These are phyloP conservation scores for Limanda limanda DNA, from an alignment of 2,113 vertebrate species.

Conservation along the genomic window DNA sequence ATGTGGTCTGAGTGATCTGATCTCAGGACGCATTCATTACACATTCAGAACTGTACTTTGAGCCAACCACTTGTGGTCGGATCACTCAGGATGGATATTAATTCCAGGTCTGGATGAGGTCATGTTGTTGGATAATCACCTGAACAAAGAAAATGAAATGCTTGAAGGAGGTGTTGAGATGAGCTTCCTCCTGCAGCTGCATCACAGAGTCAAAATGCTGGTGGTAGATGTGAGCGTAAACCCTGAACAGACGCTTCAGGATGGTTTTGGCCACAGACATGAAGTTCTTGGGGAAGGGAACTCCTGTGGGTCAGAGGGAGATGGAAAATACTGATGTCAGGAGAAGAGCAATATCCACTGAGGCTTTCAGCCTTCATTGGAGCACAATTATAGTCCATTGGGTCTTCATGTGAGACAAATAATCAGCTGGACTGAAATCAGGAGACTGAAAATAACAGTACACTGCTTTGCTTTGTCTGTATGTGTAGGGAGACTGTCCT, in stretches of 20 bases:
- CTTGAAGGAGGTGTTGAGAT: constrained; percentile 99
- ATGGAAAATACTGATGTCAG: constrained; percentile 25
- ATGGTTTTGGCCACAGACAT: constrained; percentile 98
- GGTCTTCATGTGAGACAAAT: constrained; percentile 28
- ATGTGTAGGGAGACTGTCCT: not conserved
- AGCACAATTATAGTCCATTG: not conserved
- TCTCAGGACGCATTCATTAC: too few relatives aligned
- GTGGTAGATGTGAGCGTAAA: constrained; percentile 97
- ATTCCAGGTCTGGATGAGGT: not conserved
- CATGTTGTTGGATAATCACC: constrained; percentile 70
- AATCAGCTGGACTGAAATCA: constrained; percentile 19
- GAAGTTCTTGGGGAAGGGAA: constrained; percentile 97
- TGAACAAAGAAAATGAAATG: constrained; percentile 99
- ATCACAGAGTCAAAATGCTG: constrained; percentile 98
- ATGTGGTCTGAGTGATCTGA: too few relatives aligned
- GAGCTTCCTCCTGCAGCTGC: constrained; percentile 96
- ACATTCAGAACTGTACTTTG: too few relatives aligned
- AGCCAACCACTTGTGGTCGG: too few relatives aligned
- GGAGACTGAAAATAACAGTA: not conserved
- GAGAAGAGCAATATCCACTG: not conserved
- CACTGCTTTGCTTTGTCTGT: constrained; percentile 1
- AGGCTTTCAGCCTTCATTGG: not conserved
- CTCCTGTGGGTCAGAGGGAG: constrained; percentile 78
- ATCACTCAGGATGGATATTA: too few relatives aligned
- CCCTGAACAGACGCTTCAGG: constrained; percentile 94